Percentiles rank a stretch among this genome's conserved stretches.
Conservation (phyloP, 2,797 vertebrate genomes). For the Pogonophryne albipinna region DNA sequence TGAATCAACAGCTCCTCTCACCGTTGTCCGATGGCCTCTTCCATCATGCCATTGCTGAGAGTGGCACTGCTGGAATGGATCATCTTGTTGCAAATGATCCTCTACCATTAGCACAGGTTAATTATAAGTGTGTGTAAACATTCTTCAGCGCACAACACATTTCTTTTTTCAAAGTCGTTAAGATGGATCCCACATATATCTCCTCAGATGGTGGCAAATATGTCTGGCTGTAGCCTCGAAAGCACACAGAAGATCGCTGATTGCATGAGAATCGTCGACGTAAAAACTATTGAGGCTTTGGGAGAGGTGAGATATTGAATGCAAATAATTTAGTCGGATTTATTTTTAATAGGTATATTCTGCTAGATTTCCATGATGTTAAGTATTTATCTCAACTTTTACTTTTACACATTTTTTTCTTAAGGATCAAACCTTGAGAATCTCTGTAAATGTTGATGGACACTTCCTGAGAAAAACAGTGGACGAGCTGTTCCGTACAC, state of each 20-base stretch:
- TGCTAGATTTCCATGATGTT: neutral
- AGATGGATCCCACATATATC: neutral
- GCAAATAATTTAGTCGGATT: neutral
- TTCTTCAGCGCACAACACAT: neutral
- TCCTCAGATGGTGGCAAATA: slow-evolving; percentile 70
- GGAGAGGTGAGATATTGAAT: slow-evolving; percentile 54
- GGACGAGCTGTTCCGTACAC: slow-evolving; percentile 61
- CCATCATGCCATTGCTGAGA: slow-evolving; percentile 82
- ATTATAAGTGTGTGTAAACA: neutral
- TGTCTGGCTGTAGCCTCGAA: slow-evolving; percentile 76
- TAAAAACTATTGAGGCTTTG: slow-evolving; percentile 46
- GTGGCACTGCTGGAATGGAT: slow-evolving; percentile 79
- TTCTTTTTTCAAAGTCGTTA: neutral
- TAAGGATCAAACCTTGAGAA: slow-evolving; percentile 33
- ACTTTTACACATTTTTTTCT: neutral
- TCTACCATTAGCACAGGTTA: slow-evolving; percentile 64
- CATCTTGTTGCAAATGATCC: neutral
- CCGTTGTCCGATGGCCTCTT: slow-evolving; percentile 81
- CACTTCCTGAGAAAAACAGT: slow-evolving; percentile 71
- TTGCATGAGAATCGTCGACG: slow-evolving; percentile 75
- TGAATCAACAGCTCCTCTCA: slow-evolving; percentile 77
- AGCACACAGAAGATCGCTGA: slow-evolving; percentile 74
- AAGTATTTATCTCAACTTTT: neutral
- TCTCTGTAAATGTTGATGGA: slow-evolving; percentile 64
- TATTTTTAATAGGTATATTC: neutral